Conservation (phyloP, 2,797 vertebrate genomes). For the Sparus aurata region DNA sequence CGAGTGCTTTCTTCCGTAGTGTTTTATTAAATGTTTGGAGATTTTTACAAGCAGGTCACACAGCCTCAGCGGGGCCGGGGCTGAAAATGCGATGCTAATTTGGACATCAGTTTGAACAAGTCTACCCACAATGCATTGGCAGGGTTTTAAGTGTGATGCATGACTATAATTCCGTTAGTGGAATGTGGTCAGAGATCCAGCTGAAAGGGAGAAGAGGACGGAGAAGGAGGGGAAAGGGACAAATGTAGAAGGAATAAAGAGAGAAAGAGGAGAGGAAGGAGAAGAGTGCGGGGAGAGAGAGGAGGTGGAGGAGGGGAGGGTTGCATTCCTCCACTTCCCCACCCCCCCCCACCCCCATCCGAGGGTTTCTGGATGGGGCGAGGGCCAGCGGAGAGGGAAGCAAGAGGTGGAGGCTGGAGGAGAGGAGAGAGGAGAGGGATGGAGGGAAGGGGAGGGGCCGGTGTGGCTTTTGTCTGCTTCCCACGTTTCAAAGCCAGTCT, state of each 20-base stretch:
- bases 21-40: constrained; percentile 61
- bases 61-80: constrained; percentile 40
- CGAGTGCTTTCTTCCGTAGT: constrained; percentile 22
- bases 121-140: constrained; percentile 83
- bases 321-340: constrained; percentile 73
- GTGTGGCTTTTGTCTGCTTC: constrained; percentile 90
- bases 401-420: constrained; percentile 70
- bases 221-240: constrained; percentile 67
- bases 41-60: constrained; percentile 68
- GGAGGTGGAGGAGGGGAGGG: not conserved
- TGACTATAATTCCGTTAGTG: constrained; percentile 84
- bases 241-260: constrained; percentile 68
- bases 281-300: constrained; percentile 41
- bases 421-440: constrained; percentile 56
- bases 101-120: constrained; percentile 82
- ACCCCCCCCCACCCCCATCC: constrained; percentile 67
- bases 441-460: constrained; percentile 74
- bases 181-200: constrained; percentile 80
- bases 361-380: constrained; percentile 63
- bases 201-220: constrained; percentile 69
- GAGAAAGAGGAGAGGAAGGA: constrained; percentile 51
- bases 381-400: constrained; percentile 65
- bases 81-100: constrained; percentile 77
- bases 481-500: constrained; percentile 91
- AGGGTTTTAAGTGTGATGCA: constrained; percentile 84